Conservation (phyloP, 2,113 vertebrate genomes). For the Protomyctophum bolini region DNA sequence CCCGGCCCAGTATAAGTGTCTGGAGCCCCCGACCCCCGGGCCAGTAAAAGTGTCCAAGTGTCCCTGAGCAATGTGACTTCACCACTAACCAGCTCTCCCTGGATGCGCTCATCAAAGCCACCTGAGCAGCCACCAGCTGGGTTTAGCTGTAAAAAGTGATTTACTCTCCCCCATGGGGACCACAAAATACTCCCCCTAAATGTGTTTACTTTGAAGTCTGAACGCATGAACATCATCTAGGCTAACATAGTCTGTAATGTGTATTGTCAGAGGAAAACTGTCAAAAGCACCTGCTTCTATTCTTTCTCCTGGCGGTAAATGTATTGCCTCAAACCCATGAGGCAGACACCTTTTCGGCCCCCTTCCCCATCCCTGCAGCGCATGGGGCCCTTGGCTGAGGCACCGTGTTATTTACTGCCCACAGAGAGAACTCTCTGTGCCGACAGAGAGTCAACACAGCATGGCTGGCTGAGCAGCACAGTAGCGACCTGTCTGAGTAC, state of each 20-base stretch:
- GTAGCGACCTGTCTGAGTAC: slow-evolving; percentile 54
- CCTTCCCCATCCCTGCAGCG: slow-evolving; percentile 16
- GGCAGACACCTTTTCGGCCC: slow-evolving; percentile 51
- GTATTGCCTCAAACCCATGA: slow-evolving; percentile 34
- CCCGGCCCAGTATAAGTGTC: too few relatives aligned
- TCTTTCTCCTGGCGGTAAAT: slow-evolving; percentile 36
- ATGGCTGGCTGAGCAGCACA: slow-evolving; percentile 57
- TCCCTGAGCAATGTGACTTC: too few relatives aligned
- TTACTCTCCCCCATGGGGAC: too few relatives aligned
- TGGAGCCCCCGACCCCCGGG: too few relatives aligned
- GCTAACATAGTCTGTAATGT: slow-evolving; percentile 35
- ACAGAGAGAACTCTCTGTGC: slow-evolving; percentile 56
- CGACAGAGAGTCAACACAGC: slow-evolving; percentile 42
- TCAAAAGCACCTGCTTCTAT: slow-evolving; percentile 59
- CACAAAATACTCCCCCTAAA: slow-evolving; percentile 6
- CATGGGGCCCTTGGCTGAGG: slow-evolving; percentile 40
- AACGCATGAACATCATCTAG: slow-evolving; percentile 22
- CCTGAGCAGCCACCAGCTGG: too few relatives aligned
- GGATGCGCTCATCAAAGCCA: too few relatives aligned
- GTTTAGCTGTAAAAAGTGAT: too few relatives aligned
- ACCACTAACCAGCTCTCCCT: too few relatives aligned
- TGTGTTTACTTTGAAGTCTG: slow-evolving; percentile 16
- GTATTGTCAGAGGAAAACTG: slow-evolving; percentile 26
- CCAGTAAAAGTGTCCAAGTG: too few relatives aligned
- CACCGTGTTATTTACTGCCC: slow-evolving; percentile 66